Conservation (phyloP, 53 echinoderm and acorn worm species). For the Paracentrotus lividus region DNA sequence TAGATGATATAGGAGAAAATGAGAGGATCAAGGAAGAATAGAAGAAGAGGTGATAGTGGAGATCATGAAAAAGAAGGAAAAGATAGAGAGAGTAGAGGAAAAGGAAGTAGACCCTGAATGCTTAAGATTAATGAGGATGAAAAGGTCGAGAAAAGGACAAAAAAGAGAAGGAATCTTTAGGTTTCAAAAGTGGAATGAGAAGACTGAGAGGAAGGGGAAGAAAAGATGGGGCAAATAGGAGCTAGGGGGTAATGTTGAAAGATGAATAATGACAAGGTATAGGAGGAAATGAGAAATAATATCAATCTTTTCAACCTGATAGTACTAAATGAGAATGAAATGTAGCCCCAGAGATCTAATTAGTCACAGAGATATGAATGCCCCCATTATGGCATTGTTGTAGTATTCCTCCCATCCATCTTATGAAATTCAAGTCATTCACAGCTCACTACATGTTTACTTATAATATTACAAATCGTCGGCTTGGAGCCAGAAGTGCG, state of each 20-base stretch:
- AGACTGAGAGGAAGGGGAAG: not conserved
- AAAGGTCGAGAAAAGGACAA: not conserved
- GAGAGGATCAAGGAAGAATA: not conserved
- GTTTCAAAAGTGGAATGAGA: not conserved
- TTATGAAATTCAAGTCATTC: not conserved
- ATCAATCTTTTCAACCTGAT: not conserved
- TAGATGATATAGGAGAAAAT: not conserved
- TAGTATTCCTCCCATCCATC: not conserved
- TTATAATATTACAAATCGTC: not conserved
- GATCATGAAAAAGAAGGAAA: not conserved
- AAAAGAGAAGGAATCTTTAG: not conserved
- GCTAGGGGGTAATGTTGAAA: not conserved
- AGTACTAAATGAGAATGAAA: not conserved
- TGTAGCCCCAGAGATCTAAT: not conserved
- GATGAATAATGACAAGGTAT: no score
- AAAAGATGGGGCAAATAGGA: not conserved
- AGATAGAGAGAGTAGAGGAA: not conserved
- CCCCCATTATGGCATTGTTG: not conserved
- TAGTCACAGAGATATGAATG: not conserved
- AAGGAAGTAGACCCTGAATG: no score
- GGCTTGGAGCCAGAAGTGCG: not conserved
- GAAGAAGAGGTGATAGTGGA: not conserved
- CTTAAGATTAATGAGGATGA: not conserved
- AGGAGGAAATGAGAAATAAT: not conserved
- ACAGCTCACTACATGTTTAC: not conserved